phyloP scores from a whole-genome alignment of 1,140 invertebrate species.

The Hycleus phaleratus region DNA sequence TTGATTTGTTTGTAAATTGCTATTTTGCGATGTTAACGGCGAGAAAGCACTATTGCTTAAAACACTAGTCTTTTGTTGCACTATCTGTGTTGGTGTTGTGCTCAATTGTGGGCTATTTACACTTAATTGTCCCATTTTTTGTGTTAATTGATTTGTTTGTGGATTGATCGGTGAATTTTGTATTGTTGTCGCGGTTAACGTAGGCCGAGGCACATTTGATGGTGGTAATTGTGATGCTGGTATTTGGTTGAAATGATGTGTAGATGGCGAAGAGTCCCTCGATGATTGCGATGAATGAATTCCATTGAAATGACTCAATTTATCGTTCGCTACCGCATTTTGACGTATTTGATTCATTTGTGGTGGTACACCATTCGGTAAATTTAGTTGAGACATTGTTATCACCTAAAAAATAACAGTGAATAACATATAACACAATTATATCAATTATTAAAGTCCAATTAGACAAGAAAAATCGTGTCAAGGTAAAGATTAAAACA shows the following conservation, averaged over 20 bases:
- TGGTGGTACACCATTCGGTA: constrained; percentile 29
- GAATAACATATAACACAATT: not conserved
- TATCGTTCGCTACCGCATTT: not conserved
- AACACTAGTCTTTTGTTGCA: constrained; percentile 7
- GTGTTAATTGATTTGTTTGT: constrained; percentile 10
- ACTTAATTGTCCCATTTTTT: constrained; percentile 26
- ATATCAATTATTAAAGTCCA: constrained; percentile 5
- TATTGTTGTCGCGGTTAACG: constrained; percentile 17
- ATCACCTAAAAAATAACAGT: constrained; percentile 14
- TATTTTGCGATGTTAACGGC: constrained; percentile 13
- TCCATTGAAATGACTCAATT: constrained; percentile 31
- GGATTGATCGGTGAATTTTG: constrained; percentile 5
- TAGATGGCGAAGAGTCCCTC: constrained; percentile 34
- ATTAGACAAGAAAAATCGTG: not conserved
- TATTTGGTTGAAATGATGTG: constrained; percentile 21
- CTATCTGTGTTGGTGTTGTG: constrained; percentile 17
- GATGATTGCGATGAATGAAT: constrained; percentile 34
- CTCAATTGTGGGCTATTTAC: constrained; percentile 20
- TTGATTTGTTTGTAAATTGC: constrained; percentile 14
- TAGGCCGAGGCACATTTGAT: constrained; percentile 3
- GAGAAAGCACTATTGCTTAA: constrained; percentile 18
- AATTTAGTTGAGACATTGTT: constrained; percentile 21
- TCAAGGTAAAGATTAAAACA: constrained; percentile 4
- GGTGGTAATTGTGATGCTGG: constrained; percentile 31
- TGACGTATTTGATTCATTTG: constrained; percentile 11